Conservation (phyloP, 2,888 invertebrate genomes). For the Pyrocoelia pectoralis region DNA sequence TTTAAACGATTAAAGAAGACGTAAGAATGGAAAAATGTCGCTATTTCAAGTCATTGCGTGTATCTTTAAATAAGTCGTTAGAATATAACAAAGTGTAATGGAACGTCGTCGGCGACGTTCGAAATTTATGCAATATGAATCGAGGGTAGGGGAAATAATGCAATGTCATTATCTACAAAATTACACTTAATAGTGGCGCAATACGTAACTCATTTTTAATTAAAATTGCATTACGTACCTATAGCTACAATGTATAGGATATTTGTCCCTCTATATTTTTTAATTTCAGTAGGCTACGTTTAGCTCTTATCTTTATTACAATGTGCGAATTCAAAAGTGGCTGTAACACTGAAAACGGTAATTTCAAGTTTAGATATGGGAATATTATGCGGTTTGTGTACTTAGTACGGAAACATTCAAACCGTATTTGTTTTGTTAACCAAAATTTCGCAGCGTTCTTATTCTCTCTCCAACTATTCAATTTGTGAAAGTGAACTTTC, state of each 20-base stretch:
- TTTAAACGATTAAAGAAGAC: conserved; percentile 26
- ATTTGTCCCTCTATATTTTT: conserved; percentile 25
- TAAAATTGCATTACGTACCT: conserved; percentile 2
- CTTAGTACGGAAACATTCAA: conserved; percentile 32
- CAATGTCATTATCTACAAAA: neutral
- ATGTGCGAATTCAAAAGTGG: conserved; percentile 40
- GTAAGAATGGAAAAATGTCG: conserved; percentile 6
- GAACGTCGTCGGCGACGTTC: neutral
- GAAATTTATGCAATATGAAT: neutral
- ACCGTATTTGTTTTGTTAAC: conserved; percentile 29
- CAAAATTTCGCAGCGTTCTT: conserved; percentile 27
- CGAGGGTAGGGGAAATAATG: neutral
- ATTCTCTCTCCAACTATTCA: conserved; percentile 23
- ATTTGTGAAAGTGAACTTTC: conserved; percentile 30
- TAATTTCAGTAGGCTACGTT: conserved; percentile 28
- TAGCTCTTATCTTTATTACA: conserved; percentile 41
- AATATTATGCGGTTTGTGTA: conserved; percentile 31
- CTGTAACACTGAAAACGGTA: conserved; percentile 34
- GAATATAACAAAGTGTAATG: neutral
- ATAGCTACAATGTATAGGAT: neutral
- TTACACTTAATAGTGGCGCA: neutral
- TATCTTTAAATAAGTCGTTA: conserved; percentile 1
- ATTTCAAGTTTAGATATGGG: conserved; percentile 37
- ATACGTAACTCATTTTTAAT: neutral
- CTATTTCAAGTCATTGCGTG: neutral